Evolutionary conservation across 2,113 vertebrate species (phyloP), one percentile per base, ranked within the genome.

Genomic region (Calyptommatus sinebrachiatus): DNA sequence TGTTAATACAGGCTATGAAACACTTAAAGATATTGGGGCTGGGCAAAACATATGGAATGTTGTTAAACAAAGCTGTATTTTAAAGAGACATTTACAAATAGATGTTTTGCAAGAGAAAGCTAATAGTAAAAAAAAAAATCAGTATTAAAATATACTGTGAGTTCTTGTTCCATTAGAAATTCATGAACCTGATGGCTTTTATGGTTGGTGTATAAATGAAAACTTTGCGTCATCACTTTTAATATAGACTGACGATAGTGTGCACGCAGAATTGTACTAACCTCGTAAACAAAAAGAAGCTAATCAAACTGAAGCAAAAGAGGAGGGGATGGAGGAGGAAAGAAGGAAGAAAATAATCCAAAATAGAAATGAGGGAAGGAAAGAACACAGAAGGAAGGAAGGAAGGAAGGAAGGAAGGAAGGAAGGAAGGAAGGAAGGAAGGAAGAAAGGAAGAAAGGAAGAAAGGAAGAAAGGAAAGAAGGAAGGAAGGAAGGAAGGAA

Each of bases 161-260:
- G 86, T 90, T 63, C 78, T 88, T 85, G 89, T 85, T 85, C 90
- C 88, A 91, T 91, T 91, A 90, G 93, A 90, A 94, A 94, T 92
- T 94, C 90, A 91, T 89, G 90, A 91, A 93, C 91, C 89, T 90
- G 90, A 93, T 91, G 90, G 71, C 81, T 70, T 92, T 93, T 92
- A 94, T 79, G 83, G 87, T 91, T 91, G 92, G 89, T 92, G 86
- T 92, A 89, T 91, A 90, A 95, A 93, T 91, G 92, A 94, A 94
- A 93, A 94, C 91, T 92, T 91, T 89, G 93, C 79, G 68, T 92
- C 91, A 92, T 85, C 71, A 80, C 87, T 93, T 93, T 93, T 91
- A 91, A 94, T 90, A 89, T 83, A 93, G 91, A 85, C 72, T 85
- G 83, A 90, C 92, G 88, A 90, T 86, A 89, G 45, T 48, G 88